A percentile compares a stretch with the other conserved stretches of the same genome.
Evolutionary conservation across 1,140 invertebrate genomes (phyloP).

Genomic region (Caenorhabditis inopinata): DNA sequence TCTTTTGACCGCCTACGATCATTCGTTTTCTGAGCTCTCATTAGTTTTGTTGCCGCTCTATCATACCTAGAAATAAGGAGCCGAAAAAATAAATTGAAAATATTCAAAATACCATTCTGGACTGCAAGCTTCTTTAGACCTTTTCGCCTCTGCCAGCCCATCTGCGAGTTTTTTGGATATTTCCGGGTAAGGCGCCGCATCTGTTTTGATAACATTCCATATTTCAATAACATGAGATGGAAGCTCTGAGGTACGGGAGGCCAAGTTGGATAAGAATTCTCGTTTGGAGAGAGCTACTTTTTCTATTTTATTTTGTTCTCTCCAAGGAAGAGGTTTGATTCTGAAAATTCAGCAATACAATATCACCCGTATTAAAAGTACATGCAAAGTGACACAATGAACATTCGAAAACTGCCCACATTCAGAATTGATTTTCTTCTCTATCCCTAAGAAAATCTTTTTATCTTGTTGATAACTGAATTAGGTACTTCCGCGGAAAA

Average conservation of each 20-base stretch:
- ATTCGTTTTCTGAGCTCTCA: background rate
- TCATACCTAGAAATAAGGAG: background rate
- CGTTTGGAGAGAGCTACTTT: background rate
- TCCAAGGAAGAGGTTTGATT: background rate
- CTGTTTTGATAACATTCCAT: background rate
- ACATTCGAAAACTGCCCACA: too few relatives aligned
- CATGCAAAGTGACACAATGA: too few relatives aligned
- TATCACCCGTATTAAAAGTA: too few relatives aligned
- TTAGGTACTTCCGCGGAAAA: too few relatives aligned
- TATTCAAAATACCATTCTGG: background rate
- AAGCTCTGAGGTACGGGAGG: background rate
- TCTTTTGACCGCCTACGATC: background rate
- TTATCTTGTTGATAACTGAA: too few relatives aligned
- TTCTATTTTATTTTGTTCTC: background rate
- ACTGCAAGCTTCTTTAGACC: background rate
- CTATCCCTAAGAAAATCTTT: too few relatives aligned
- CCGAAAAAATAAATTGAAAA: too few relatives aligned
- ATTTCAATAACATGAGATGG: background rate
- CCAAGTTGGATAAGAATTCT: background rate
- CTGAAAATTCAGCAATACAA: too few relatives aligned
- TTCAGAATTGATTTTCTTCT: too few relatives aligned
- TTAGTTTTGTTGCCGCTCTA: background rate
- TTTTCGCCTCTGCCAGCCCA: background rate
- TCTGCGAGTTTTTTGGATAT: background rate
- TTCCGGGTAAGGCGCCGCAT: background rate